Evolutionary conservation across 2,113 vertebrate species (phyloP).

Genomic region (Beaufortia kweichowensis): DNA sequence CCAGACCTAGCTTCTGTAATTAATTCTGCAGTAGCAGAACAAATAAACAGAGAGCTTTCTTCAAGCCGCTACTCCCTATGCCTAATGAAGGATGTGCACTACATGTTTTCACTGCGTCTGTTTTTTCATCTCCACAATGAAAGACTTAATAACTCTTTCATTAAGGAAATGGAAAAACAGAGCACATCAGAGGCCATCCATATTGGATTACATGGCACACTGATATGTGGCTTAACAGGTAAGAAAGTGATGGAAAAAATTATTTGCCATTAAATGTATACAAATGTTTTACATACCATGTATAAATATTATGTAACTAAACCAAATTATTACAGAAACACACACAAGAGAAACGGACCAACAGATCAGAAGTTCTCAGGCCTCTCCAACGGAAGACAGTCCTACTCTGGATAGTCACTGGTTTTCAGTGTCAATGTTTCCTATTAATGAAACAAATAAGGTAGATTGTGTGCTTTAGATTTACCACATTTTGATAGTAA

Average conservation of each 20-base stretch:
- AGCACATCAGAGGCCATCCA: not conserved
- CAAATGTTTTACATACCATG: too few species aligned
- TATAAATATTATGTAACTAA: not conserved
- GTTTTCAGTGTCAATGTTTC: not conserved
- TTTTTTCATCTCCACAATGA: slow-evolving; percentile 20
- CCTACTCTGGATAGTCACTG: not conserved
- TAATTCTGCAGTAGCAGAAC: slow-evolving; percentile 15
- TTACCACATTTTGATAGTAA: not conserved
- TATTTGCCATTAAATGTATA: too few species aligned
- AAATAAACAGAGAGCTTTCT: slow-evolving; percentile 27
- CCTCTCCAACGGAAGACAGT: not conserved
- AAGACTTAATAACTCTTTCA: not conserved
- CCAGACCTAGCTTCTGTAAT: slow-evolving; percentile 3
- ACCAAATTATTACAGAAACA: not conserved
- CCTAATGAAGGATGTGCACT: slow-evolving; percentile 18
- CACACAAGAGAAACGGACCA: not conserved
- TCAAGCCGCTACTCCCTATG: slow-evolving; percentile 7
- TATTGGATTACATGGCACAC: not conserved
- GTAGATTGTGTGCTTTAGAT: not conserved
- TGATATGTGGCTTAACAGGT: not conserved
- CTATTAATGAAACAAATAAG: not conserved
- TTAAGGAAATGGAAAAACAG: slow-evolving; percentile 17
- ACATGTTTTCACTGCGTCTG: slow-evolving; percentile 13
- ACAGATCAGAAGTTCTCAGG: not conserved
- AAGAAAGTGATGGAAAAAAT: not conserved